Base-by-base conservation (phyloP, 2,113 vertebrate genomes). In the Pycnonotus jocosus region DNA sequence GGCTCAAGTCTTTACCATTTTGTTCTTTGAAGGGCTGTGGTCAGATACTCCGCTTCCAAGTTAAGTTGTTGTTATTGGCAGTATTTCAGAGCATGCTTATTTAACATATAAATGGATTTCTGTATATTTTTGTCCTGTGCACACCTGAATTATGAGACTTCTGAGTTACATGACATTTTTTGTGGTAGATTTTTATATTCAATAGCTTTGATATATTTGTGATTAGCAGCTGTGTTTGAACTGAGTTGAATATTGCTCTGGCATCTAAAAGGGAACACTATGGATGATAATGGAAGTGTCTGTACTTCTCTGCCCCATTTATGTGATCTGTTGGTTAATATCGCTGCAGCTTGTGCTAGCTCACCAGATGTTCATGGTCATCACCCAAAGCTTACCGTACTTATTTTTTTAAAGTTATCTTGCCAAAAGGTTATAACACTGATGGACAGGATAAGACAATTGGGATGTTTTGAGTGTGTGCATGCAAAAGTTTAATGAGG, bases 401-500 rank as follows among this genome's bases (percentile, higher is more conserved):
- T 18, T 45, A 21, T 54, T 57, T 68, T 77, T 78, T 68, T 51
- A n/a, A 77, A 6, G 11, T 51, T 84, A 33, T 27, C 5, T 35
- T 71, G 31, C 4, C 21, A 40, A 44, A 64, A 87, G n/a, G 27
- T 47, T 57, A 7, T 35, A 9, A 19, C 33, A 37, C 4, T 33
- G 17, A 56, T 56, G 35, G 79, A 35, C 27, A 86, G 10, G 6
- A 4, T 64, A 62, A 86, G 25, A 54, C 35, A 68, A 6, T 9
- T 37, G 27, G 5, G 4, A 2, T 66, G 48, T 30, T 73, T 58
- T 68, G n/a, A 15, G 33, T 1, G 0, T 31, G 7, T n/a, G 13
- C 17, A 16, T 64, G 28, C 14, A 33, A 28, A 58, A 61, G 28
- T 79, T 79, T 38, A 11, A 33, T 28, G 33, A 74, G 25, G 1